Evolutionary conservation across 2,113 vertebrate genomes (phyloP).

Genomic region (Catharus minimus): DNA sequence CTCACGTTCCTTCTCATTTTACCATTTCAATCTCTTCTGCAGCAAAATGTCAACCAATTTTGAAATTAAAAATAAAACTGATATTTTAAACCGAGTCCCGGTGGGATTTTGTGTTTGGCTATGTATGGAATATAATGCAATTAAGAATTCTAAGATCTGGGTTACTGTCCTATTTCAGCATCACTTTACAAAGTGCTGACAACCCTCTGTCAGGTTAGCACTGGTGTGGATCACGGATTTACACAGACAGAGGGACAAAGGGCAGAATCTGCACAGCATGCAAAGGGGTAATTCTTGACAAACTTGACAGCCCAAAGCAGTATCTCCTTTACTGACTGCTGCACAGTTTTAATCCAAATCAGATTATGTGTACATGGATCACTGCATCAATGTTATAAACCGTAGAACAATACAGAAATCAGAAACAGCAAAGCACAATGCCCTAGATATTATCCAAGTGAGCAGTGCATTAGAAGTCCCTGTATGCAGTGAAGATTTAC

Average conservation of each 20-base stretch:
- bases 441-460: not conserved
- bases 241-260: not conserved
- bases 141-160: slow-evolving; percentile 19
- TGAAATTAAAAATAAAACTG: slow-evolving; percentile 27
- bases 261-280: not conserved
- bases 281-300: not conserved
- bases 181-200: not conserved
- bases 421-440: not conserved
- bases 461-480: not conserved
- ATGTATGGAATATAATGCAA: not conserved
- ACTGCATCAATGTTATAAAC: not conserved
- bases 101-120: not conserved
- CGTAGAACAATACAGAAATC: not conserved
- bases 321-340: not conserved
- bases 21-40: not conserved
- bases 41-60: not conserved
- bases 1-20: not conserved
- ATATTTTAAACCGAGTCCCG: not conserved
- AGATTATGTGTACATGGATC: not conserved
- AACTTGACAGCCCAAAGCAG: not conserved
- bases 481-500: not conserved
- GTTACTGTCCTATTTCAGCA: slow-evolving; percentile 17
- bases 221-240: not conserved
- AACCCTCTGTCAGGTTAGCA: not conserved
- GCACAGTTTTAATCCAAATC: not conserved